phyloP scores from a whole-genome alignment of 2,113 vertebrate species.

The Anguilla rostrata region DNA sequence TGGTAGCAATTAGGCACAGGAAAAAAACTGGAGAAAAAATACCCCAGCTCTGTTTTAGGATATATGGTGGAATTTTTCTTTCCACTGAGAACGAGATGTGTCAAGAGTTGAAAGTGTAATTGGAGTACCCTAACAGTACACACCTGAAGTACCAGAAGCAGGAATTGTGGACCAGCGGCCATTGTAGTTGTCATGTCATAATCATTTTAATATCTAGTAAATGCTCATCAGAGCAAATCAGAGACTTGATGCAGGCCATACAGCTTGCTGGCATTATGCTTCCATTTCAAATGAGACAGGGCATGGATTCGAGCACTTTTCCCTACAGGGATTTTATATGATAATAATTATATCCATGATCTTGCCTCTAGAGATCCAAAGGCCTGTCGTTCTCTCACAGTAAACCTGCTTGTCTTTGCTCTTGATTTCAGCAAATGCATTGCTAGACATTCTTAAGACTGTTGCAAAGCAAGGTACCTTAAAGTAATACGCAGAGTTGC shows the following conservation, averaged over 20 bases:
- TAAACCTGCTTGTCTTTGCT: background rate
- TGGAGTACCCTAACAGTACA: background rate
- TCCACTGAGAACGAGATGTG: background rate
- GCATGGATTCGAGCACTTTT: background rate
- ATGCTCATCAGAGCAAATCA: no score
- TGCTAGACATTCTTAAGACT: background rate
- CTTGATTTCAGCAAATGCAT: background rate
- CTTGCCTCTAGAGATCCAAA: background rate
- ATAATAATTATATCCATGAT: background rate
- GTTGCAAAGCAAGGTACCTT: background rate
- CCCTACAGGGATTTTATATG: background rate
- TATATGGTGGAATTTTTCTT: background rate
- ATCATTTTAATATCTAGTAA: no score
- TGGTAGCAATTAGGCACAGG: conserved; percentile 23
- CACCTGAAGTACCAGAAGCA: background rate
- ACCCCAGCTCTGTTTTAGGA: background rate
- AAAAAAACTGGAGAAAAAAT: background rate
- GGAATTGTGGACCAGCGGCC: background rate
- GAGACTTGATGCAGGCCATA: background rate
- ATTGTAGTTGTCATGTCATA: no score
- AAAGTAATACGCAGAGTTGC: background rate
- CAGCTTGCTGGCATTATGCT: background rate
- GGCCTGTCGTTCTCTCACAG: background rate
- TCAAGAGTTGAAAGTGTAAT: background rate
- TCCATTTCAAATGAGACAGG: background rate